Percentiles rank a stretch among this genome's conserved stretches.
phyloP scores from a whole-genome alignment of 2,113 vertebrate species.

The Amblyopsis rosae region DNA sequence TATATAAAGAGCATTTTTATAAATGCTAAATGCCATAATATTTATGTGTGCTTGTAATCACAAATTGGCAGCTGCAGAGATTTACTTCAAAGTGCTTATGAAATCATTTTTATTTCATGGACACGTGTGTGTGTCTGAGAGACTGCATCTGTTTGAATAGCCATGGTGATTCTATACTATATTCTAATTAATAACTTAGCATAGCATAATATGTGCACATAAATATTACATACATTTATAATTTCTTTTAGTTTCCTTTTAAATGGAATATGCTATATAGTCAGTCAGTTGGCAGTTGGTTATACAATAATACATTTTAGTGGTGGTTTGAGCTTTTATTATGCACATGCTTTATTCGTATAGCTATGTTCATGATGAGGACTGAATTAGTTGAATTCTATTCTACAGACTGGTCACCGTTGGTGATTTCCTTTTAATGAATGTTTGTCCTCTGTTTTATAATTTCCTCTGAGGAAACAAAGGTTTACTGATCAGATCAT shows the following conservation, averaged over 20 bases:
- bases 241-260: background rate
- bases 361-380: too few relatives aligned
- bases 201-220: background rate
- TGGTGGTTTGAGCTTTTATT: too few relatives aligned
- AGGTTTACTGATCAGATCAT: background rate
- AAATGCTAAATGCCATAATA: background rate
- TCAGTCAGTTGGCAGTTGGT: background rate
- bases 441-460: background rate
- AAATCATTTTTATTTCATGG: background rate
- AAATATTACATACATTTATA: background rate
- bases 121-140: background rate
- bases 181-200: slow-evolving; percentile 14
- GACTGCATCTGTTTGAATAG: background rate
- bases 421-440: background rate
- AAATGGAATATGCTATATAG: too few relatives aligned
- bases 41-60: slow-evolving; percentile 6
- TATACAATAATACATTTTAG: too few relatives aligned
- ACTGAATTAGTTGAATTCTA: background rate
- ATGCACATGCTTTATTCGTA: too few relatives aligned
- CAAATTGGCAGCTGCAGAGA: background rate
- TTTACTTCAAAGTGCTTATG: slow-evolving; percentile 2
- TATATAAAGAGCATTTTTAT: slow-evolving; percentile 5
- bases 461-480: slow-evolving; percentile 19
- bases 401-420: background rate
- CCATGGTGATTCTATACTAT: slow-evolving; percentile 2